Base-by-base conservation (phyloP, 2,888 invertebrate genomes). In the Meandrusa payeni region DNA sequence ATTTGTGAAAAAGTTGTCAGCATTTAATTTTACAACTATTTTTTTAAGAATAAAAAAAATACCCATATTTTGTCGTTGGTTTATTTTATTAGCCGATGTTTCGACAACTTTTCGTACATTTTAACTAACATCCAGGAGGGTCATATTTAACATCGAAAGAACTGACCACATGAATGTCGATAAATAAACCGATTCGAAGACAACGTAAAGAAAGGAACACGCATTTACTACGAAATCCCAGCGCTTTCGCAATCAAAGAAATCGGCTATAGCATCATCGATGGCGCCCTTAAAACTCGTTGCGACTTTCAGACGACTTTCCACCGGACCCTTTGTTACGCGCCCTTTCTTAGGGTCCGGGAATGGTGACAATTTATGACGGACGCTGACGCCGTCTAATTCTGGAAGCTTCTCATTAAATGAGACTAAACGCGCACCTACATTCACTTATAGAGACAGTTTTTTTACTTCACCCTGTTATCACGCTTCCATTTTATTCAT, bases 341-440 rank as follows among this genome's bases (percentile, higher is more conserved):
- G 40, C 37, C 33, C 37, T 2, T 7, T 9, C 26, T 17, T 5
- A 7, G 19, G 32, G 50, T 47, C 37, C 47, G 32, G 51, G 64
- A 73, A 69, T 62, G 69, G 76, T 69, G 81, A 78, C 79, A 86
- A 85, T 85, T 85, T 85, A 86, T 80, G 83, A 81, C 68, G 72
- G 69, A 57, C 65, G 64, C 75, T 73, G 79, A 76, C 75, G 66
- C 58, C 69, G 66, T 63, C 79, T 82, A 80, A 82, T 83, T 81
- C 79, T 52, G 63, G 63, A 57, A 61, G 59, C 62, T 68, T 67
- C 82, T 83, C 85, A 82, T 86, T 86, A 85, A 77, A 74, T 56
- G 62, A 61, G 67, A 66, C 76, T 77, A 75, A 78, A 76, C 67
- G 70, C 57, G 54, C 54, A 63, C 66, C 70, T 76, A 73, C 70